phyloP scores from a whole-genome alignment of 2,888 invertebrate species.

The Cephalotes varians region DNA sequence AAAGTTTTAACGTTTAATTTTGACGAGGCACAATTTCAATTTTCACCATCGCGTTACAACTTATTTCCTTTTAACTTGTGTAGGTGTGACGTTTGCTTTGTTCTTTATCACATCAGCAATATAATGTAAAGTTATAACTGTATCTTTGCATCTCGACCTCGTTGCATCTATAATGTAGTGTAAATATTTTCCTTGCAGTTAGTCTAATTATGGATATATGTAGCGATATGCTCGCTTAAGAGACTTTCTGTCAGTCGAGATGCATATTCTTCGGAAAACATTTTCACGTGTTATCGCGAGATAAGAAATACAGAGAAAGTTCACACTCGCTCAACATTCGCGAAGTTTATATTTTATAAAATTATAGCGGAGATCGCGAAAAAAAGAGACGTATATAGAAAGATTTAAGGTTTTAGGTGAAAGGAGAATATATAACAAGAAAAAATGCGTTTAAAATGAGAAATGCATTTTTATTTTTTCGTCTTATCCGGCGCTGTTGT shows the following conservation, averaged over 20 bases:
- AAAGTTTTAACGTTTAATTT: too few species aligned
- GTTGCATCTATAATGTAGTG: conserved; percentile 6
- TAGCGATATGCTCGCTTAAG: neutral
- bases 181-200: conserved; percentile 17
- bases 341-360: conserved; percentile 1
- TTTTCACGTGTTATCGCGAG: neutral
- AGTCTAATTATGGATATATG: conserved; percentile 16
- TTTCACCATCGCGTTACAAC: neutral
- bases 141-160: neutral
- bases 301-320: neutral
- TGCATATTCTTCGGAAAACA: neutral
- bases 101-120: neutral
- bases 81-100: neutral
- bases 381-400: neutral
- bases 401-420: neutral
- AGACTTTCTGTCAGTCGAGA: conserved; percentile 2
- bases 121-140: conserved; percentile 1
- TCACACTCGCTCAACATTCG: neutral
- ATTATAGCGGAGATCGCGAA: neutral
- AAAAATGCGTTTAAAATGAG: neutral
- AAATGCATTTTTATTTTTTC: conserved; percentile 4
- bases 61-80: neutral
- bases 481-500: neutral
- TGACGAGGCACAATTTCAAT: neutral
- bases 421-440: neutral